A percentile compares a stretch with the other conserved stretches of the same genome.
Conservation (phyloP, 2,888 invertebrate genomes). For the Rutpela maculata region DNA sequence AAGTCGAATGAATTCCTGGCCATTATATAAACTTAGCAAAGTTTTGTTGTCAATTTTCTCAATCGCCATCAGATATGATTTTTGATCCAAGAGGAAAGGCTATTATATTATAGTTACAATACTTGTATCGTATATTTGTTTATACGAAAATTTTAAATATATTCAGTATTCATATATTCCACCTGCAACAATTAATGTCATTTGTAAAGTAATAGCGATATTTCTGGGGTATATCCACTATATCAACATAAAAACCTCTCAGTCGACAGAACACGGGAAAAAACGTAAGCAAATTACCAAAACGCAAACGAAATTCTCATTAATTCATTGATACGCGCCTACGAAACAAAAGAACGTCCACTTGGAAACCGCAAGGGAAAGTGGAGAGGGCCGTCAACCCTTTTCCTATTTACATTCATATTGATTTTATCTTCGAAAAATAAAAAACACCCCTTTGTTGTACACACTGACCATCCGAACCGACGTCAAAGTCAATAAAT, state of each 20-base stretch:
- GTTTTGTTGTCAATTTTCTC: too few species aligned
- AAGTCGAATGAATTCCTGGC: too few species aligned
- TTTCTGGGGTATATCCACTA: neutral
- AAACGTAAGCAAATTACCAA: constrained; percentile 52
- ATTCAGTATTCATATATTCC: neutral
- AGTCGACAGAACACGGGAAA: constrained; percentile 38
- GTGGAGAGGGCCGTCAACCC: constrained; percentile 33
- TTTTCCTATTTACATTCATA: constrained; percentile 54
- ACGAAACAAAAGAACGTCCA: constrained; percentile 54
- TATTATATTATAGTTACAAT: too few species aligned
- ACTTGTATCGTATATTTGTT: too few species aligned
- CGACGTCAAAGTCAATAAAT: constrained; percentile 53
- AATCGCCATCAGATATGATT: too few species aligned
- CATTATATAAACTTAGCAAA: too few species aligned
- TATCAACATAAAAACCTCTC: constrained; percentile 35
- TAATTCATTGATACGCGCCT: constrained; percentile 50
- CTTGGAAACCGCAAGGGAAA: constrained; percentile 53
- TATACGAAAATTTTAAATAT: too few species aligned
- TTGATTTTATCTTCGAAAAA: constrained; percentile 53
- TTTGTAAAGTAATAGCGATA: neutral
- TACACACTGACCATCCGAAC: constrained; percentile 44
- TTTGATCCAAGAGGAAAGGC: too few species aligned
- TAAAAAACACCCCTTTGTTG: constrained; percentile 50
- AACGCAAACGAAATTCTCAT: constrained; percentile 51
- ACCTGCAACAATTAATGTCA: neutral